Evolutionary conservation across 2,113 vertebrate species (phyloP).

Genomic region (Ailurus styani): DNA sequence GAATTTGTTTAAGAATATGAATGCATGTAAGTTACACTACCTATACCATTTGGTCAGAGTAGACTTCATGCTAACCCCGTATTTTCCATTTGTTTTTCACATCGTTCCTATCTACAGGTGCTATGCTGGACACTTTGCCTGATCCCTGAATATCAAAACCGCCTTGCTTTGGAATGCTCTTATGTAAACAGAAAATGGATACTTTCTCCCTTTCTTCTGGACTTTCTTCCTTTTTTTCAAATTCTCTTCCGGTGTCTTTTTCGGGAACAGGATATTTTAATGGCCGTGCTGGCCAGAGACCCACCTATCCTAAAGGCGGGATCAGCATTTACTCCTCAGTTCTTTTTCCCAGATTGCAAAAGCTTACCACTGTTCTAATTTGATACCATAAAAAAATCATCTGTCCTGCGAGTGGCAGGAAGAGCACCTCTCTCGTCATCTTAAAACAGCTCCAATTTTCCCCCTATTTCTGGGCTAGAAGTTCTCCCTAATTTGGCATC

Average conservation of each 20-base stretch:
- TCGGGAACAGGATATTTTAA: neutral
- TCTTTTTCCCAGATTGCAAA: neutral
- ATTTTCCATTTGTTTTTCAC: neutral
- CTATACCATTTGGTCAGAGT: neutral
- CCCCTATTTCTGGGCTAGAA: neutral
- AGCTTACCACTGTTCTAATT: neutral
- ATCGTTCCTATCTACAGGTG: neutral
- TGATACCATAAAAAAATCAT: slow-evolving; percentile 18
- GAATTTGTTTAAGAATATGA: neutral
- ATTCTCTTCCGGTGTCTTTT: neutral
- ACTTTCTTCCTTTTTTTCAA: neutral
- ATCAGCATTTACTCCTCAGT: neutral
- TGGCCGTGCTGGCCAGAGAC: neutral
- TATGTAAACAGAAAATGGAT: neutral
- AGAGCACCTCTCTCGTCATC: slow-evolving; percentile 9
- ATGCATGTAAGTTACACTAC: neutral
- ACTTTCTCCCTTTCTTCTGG: neutral
- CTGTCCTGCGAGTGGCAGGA: neutral
- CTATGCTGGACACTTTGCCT: neutral
- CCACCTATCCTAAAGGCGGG: neutral
- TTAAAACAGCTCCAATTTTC: neutral
- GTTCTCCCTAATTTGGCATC: slow-evolving; percentile 1
- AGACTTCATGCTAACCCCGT: neutral
- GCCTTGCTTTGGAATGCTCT: neutral
- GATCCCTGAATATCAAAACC: neutral